Evolutionary conservation across 37 sponge, comb jelly and placozoan species (phyloP).

Genomic region (Eunapius fragilis): DNA sequence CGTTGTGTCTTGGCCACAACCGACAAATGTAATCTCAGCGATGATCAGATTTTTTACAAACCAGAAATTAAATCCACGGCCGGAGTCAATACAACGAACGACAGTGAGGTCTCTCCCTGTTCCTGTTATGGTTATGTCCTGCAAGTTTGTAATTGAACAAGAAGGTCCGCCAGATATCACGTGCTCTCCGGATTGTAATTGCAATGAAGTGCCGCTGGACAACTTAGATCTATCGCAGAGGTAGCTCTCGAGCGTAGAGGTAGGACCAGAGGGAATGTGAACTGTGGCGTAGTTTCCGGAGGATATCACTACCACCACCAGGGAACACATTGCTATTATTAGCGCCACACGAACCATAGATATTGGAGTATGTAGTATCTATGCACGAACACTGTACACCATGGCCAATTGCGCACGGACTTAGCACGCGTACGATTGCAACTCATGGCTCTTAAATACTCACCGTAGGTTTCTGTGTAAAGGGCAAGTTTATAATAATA

Average conservation of each 20-base stretch:
- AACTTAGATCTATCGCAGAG: not conserved
- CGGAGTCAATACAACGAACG: not conserved
- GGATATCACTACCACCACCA: not conserved
- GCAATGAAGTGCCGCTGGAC: not conserved
- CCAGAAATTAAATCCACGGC: not conserved
- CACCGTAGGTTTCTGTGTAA: too few relatives aligned
- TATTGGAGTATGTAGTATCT: too few relatives aligned
- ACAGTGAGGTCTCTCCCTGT: not conserved
- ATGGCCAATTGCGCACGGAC: too few relatives aligned
- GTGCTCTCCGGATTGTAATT: not conserved
- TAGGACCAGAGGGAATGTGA: not conserved
- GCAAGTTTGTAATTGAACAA: not conserved
- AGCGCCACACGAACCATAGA: too few relatives aligned
- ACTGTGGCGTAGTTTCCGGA: not conserved
- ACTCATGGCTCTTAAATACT: too few relatives aligned
- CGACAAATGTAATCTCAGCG: not conserved
- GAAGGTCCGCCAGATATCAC: not conserved
- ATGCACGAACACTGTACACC: too few relatives aligned
- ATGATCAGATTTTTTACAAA: not conserved
- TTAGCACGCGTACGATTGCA: too few relatives aligned
- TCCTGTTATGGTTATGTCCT: not conserved
- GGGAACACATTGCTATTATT: not conserved
- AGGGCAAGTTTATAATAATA: too few relatives aligned
- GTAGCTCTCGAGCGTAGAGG: not conserved
- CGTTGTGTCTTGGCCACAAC: not conserved